These are phyloP conservation scores for Odobenus rosmarus DNA, from an alignment of 2,113 vertebrate genomes.

Conservation along the genomic window DNA sequence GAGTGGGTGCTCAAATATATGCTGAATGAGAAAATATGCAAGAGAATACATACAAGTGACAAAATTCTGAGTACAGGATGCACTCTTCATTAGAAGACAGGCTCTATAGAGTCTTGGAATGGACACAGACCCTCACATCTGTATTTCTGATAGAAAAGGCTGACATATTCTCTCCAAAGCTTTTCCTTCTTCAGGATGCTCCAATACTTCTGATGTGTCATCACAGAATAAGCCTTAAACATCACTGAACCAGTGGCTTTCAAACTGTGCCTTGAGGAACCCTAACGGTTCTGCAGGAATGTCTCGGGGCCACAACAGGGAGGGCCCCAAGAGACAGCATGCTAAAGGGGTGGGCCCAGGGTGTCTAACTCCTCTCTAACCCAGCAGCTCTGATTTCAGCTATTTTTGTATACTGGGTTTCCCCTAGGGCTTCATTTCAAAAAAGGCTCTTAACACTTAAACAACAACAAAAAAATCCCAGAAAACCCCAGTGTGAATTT, in stretches of 20 bases:
- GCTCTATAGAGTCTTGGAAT: neutral
- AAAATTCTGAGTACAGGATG: neutral
- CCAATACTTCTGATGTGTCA: neutral
- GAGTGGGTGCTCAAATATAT: neutral
- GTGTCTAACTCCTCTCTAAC: neutral
- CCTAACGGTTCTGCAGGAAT: neutral
- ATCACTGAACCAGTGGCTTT: neutral
- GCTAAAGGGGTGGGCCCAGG: neutral
- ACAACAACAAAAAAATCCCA: neutral
- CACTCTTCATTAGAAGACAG: neutral
- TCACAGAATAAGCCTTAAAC: neutral
- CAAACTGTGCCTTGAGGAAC: neutral
- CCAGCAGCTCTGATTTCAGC: conserved; percentile 23
- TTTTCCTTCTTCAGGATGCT: neutral
- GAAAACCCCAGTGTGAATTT: neutral
- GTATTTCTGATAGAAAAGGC: neutral
- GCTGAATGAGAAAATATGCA: neutral
- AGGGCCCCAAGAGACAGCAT: neutral
- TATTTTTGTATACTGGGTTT: neutral
- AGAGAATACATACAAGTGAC: neutral
- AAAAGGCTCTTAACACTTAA: neutral
- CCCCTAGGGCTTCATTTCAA: neutral
- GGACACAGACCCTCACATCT: neutral
- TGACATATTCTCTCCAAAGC: neutral
- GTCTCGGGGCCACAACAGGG: neutral